phyloP scores from a whole-genome alignment of 2,113 vertebrate genomes.

The Microtus montanus region DNA sequence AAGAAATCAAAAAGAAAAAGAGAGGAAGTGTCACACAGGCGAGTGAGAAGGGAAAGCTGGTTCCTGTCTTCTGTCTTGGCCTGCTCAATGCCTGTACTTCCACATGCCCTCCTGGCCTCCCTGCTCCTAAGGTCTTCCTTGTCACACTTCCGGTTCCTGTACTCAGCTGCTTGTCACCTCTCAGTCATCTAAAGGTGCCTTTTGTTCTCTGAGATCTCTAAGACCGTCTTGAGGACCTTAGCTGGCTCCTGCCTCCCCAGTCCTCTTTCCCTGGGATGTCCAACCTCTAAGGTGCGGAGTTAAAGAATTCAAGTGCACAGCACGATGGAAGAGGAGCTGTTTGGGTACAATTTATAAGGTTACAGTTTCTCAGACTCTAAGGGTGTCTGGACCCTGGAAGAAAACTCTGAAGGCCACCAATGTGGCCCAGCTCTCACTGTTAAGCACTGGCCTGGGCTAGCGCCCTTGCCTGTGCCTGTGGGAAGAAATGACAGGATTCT shows the following conservation, averaged over 20 bases:
- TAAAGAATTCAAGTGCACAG: background rate
- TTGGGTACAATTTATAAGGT: background rate
- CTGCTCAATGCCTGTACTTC: background rate
- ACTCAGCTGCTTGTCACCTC: background rate
- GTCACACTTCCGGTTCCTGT: background rate
- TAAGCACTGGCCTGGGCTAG: background rate
- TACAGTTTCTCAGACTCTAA: background rate
- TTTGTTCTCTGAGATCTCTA: background rate
- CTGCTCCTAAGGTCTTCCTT: background rate
- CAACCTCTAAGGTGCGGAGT: background rate
- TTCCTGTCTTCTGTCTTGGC: background rate
- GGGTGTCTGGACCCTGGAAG: background rate
- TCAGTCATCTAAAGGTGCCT: background rate
- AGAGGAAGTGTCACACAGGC: background rate
- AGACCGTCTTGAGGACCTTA: too few species aligned
- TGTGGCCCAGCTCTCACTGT: background rate
- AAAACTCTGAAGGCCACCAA: background rate
- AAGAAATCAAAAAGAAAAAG: background rate
- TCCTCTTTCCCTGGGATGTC: background rate
- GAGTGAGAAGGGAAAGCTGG: background rate
- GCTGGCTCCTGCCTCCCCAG: background rate
- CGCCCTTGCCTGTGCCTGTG: background rate
- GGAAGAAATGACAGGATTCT: background rate
- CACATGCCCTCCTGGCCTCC: background rate
- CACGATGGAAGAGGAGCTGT: background rate